Evolutionary conservation across 2,113 vertebrate species (phyloP).

Genomic region (Oenanthe melanoleuca): DNA sequence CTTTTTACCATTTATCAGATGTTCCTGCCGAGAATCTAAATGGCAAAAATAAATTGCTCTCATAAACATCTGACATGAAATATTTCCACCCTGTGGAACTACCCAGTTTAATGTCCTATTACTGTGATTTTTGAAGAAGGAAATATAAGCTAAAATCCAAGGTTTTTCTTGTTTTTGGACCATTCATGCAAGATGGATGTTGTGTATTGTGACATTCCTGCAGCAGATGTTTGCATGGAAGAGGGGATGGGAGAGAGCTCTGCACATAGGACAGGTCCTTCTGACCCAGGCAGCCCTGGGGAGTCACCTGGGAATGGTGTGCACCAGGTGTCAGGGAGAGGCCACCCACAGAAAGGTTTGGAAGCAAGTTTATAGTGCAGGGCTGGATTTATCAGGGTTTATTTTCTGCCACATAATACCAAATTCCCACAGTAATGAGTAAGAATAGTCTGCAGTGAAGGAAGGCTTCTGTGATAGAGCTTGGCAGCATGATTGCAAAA

Average conservation of each 20-base stretch:
- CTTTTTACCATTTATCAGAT: not conserved
- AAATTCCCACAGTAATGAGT: not conserved
- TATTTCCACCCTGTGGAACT: not conserved
- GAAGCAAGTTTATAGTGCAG: not conserved
- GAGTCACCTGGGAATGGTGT: not conserved
- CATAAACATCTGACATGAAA: not conserved
- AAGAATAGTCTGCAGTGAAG: not conserved
- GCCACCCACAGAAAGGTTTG: not conserved
- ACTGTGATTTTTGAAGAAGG: not conserved
- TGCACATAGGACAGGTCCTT: not conserved
- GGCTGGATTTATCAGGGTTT: not conserved
- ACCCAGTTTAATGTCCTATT: not conserved
- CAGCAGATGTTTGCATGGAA: not conserved
- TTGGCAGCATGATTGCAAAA: not conserved
- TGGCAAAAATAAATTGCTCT: not conserved
- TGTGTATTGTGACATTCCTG: not conserved
- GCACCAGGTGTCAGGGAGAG: not conserved
- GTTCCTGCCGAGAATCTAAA: not conserved
- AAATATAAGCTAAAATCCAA: not conserved
- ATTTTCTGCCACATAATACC: not conserved
- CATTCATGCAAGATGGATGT: not conserved
- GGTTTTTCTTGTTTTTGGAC: not conserved
- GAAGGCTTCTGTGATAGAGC: not conserved
- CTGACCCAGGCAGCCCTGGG: not conserved
- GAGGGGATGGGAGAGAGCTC: not conserved